Evolutionary conservation across 2,113 vertebrate species (phyloP), one percentile per base, ranked within the genome.

Genomic region (Odocoileus hemionus): DNA sequence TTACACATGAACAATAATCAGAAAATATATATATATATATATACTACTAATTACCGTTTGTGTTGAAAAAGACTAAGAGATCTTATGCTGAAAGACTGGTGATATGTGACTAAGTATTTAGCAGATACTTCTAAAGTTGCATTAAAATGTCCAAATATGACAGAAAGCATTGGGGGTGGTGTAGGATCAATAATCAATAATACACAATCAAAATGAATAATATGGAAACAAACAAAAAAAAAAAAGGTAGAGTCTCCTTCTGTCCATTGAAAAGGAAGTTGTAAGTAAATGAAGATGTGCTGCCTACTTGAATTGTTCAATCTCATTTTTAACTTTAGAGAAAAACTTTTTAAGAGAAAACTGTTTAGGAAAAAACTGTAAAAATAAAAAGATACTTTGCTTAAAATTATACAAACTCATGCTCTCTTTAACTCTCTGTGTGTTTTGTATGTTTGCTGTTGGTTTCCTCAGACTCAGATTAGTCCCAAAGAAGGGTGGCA

Each of bases 401-500:
- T 88, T 61, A 54, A n/a, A 52, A 57, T 60, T 21, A 26, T 26
- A 19, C 33, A 82, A 19, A 33, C 6, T 15, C 8, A 7, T n/a
- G 25, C n/a, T 67, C 19, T 78, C 74, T 50, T 74, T 79, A 23
- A 17, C 30, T 30, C 94, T 89, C 95, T 89, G 94, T 89, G 39
- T 97, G 79, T 96, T 96, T 61, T 61, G 1, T 96, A 47, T 94
- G 80, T 97, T 82, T 97, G 64, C 95, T 76, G 5, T 98, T 98
- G 28, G 39, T 85, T 87, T 93, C 25, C 82, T 25, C 99, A 99
- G 99, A 99, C 99, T 94, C 99, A 99, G 95, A 99, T 99, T 11
- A 99, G 99, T 30, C 99, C 99, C 30, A 99, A 99, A 98, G 99
- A 99, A 98, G 99, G 99, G 47, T 99, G 99, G 99, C 99, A 99